phyloP scores from a whole-genome alignment of 1,140 invertebrate genomes.

The Bathynomus jamesi region DNA sequence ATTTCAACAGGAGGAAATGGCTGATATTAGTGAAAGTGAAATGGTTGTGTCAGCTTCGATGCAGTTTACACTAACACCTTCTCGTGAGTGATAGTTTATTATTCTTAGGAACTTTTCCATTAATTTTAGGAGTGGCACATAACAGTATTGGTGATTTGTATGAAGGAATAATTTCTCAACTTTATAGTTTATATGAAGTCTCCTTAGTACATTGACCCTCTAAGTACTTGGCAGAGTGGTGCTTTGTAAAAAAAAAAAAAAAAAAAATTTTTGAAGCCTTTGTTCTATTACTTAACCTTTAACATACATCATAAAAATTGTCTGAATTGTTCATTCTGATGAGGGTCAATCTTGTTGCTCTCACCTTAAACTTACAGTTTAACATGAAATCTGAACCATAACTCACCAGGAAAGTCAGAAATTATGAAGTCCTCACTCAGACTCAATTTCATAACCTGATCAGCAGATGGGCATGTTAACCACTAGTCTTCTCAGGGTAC shows the following conservation, averaged over 20 bases:
- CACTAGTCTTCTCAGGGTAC: too few species aligned
- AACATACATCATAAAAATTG: too few species aligned
- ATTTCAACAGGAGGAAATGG: not conserved
- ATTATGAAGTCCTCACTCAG: too few species aligned
- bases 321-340: too few species aligned
- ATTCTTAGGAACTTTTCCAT: not conserved
- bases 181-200: not conserved
- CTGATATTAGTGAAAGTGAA: slow-evolving; percentile 19
- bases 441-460: too few species aligned
- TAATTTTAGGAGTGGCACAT: not conserved
- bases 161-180: not conserved
- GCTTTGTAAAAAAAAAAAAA: not conserved
- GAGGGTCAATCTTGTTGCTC: too few species aligned
- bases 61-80: slow-evolving; percentile 22
- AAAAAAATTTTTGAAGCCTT: not conserved
- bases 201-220: not conserved
- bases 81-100: not conserved
- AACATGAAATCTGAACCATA: too few species aligned
- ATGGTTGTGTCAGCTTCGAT: slow-evolving; percentile 27
- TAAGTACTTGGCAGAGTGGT: not conserved
- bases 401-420: too few species aligned
- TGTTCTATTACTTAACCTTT: too few species aligned
- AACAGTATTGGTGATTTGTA: not conserved
- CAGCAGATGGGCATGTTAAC: too few species aligned
- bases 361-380: too few species aligned